phyloP scores from a whole-genome alignment of 2,113 vertebrate genomes.

The Sprattus sprattus region DNA sequence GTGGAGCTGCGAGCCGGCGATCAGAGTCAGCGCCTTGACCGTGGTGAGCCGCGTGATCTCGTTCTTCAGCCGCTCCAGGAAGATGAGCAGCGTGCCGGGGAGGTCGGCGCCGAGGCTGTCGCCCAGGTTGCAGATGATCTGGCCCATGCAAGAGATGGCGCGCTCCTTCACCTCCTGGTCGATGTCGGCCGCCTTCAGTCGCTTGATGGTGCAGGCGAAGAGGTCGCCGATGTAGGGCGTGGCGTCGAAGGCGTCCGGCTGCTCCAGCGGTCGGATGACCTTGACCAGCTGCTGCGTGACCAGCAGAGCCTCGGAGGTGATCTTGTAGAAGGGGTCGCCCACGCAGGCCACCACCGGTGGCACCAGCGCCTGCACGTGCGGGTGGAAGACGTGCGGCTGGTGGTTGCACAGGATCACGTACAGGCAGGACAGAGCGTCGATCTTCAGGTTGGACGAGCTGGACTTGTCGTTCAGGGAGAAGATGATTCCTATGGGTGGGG shows the following conservation, averaged over 20 bases:
- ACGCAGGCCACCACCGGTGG: slow-evolving; percentile 95
- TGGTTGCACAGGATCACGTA: slow-evolving; percentile 97
- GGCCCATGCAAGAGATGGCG: slow-evolving; percentile 98
- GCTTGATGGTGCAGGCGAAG: slow-evolving; percentile 93
- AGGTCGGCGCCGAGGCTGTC: slow-evolving; percentile 91
- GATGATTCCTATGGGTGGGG: slow-evolving; percentile 84
- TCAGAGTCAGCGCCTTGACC: slow-evolving; percentile 91
- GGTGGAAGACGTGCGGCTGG: slow-evolving; percentile 94
- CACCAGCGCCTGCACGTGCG: slow-evolving; percentile 92
- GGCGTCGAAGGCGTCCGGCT: slow-evolving; percentile 88
- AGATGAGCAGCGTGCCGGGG: slow-evolving; percentile 92
- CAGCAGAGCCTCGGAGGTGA: slow-evolving; percentile 95
- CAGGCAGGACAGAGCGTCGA: slow-evolving; percentile 93
- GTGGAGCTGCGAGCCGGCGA: slow-evolving; percentile 92
- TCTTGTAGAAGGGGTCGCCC: slow-evolving; percentile 98
- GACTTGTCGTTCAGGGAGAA: slow-evolving; percentile 98
- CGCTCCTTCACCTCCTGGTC: slow-evolving; percentile 98
- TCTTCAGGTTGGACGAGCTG: slow-evolving; percentile 98
- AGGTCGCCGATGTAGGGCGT: slow-evolving; percentile 93
- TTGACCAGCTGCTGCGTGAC: slow-evolving; percentile 98
- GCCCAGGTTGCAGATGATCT: slow-evolving; percentile 97
- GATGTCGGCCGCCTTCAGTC: slow-evolving; percentile 96
- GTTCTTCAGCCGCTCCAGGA: slow-evolving; percentile 94
- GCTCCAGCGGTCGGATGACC: slow-evolving; percentile 93
- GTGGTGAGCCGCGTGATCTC: slow-evolving; percentile 97